Percentiles rank a stretch among this genome's conserved stretches.
Conservation (phyloP, 2,888 invertebrate species). For the Cremastinae sp. region DNA sequence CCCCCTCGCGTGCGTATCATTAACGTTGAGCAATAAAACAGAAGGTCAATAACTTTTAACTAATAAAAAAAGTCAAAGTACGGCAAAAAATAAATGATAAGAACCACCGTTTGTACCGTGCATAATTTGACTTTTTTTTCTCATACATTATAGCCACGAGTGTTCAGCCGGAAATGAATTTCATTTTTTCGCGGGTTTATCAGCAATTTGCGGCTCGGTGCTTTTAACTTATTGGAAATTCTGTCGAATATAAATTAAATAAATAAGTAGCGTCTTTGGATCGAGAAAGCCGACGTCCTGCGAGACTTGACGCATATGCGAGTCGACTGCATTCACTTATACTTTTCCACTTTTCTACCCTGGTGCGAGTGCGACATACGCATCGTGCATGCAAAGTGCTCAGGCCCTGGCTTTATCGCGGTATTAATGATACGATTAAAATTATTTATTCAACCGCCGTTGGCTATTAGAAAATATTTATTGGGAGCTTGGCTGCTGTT, state of each 20-base stretch:
- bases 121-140: background rate
- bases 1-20: background rate
- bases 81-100: background rate
- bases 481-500: slow-evolving; percentile 45
- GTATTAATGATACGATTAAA: slow-evolving; percentile 58
- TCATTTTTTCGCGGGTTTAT: background rate
- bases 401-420: slow-evolving; percentile 44
- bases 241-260: background rate
- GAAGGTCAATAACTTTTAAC: background rate
- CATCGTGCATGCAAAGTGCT: slow-evolving; percentile 46
- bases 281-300: slow-evolving; percentile 23
- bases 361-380: slow-evolving; percentile 13
- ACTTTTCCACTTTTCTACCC: slow-evolving; percentile 5
- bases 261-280: slow-evolving; percentile 19
- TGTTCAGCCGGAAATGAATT: background rate
- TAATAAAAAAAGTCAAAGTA: background rate
- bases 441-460: slow-evolving; percentile 54
- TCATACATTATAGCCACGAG: background rate
- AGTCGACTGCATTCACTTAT: slow-evolving; percentile 1
- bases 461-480: slow-evolving; percentile 53
- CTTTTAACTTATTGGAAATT: slow-evolving; percentile 8
- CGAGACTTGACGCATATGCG: slow-evolving; percentile 32
- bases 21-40: background rate
- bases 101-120: background rate
- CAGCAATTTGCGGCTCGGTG: background rate